Conservation (phyloP, 2,113 vertebrate genomes). For the Neotoma lepida region DNA sequence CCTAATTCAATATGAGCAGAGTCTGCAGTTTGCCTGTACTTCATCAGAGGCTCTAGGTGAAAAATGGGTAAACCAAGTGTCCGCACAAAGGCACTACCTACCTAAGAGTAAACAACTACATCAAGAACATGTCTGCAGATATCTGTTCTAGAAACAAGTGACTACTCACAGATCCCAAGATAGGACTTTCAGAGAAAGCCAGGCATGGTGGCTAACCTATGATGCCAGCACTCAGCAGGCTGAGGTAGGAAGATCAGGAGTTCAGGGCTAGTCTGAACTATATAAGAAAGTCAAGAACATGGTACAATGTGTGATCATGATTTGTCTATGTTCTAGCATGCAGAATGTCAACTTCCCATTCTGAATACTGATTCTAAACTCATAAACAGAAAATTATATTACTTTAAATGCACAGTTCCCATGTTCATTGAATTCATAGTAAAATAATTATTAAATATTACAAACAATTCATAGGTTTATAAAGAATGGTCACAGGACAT, state of each 20-base stretch:
- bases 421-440: not conserved
- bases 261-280: not conserved
- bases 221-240: not conserved
- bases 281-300: too few species aligned
- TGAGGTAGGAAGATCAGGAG: not conserved
- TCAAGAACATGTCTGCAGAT: not conserved
- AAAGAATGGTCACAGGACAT: not conserved
- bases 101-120: not conserved
- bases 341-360: not conserved
- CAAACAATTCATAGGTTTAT: not conserved
- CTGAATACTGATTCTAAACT: not conserved
- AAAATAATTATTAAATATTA: not conserved
- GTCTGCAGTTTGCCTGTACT: not conserved
- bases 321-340: not conserved
- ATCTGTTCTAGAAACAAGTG: not conserved
- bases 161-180: not conserved
- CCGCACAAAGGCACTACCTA: not conserved
- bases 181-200: not conserved
- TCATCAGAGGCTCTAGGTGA: not conserved
- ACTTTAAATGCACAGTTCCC: not conserved
- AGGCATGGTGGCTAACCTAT: not conserved
- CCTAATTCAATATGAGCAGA: not conserved
- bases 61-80: not conserved
- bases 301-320: not conserved
- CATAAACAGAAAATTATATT: not conserved